Evolutionary conservation across 2,113 vertebrate species (phyloP), one percentile per base, ranked within the genome.

Genomic region (Mirounga angustirostris): DNA sequence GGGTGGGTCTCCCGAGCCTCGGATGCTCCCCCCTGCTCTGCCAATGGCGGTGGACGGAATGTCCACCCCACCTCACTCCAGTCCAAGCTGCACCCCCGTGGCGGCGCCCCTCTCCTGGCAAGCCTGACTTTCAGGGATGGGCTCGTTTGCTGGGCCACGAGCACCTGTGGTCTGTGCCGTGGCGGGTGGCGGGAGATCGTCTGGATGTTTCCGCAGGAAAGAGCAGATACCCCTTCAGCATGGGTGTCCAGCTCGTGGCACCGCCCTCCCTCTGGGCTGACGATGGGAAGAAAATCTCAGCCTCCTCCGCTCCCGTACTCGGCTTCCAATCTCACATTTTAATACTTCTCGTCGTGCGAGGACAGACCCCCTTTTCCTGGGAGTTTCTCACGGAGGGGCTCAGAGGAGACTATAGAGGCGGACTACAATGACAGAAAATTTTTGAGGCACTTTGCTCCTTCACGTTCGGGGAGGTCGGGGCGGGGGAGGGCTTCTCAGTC

Each of bases 1-100:
- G 4, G 3, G 11, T 0, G 1, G 3, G 18, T 11, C 52, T 26
- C 33, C n/a, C 2, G 19, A 33, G 36, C 6, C 14, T 7, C 6
- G 0, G 2, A 4, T 1, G 4, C 1, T 1, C 3, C 46, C 43
- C 16, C 4, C 10, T 0, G 7, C 18, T 7, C 67, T n/a, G n/a
- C 33, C 16, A 14, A 11, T 21, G 67, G 0, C 0, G 11, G 26
- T 0, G 2, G 0, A 19, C 13, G 18, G 4, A 28, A 14, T 2
- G 9, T 2, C 7, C n/a, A 1, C 1, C 33, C 6, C 33, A 1
- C 2, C 19, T 9, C 1, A 0, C 18, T 30, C 0, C 33, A 4
- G 0, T 7, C 2, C 0, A 0, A 14, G 46, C 28, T 24, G 28
- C 65, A 14, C 26, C 16, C 40, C 40, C 21, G n/a, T 7, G 16